A percentile compares a stretch with the other conserved stretches of the same genome.
These are phyloP conservation scores for Drosophila truncata DNA, from an alignment of 1,140 invertebrate genomes.

Conservation along the genomic window DNA sequence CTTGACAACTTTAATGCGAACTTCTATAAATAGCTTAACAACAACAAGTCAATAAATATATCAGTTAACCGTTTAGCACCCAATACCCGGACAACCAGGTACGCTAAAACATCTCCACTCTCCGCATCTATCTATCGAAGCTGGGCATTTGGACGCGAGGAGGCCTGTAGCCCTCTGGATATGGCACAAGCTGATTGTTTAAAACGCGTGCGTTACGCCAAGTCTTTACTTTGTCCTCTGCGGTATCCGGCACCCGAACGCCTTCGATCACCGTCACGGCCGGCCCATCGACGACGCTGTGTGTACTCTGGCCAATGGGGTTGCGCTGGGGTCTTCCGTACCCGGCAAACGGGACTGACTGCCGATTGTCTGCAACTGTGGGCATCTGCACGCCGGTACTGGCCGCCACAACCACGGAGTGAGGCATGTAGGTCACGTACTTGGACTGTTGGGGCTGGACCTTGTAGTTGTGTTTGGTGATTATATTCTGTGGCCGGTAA, in stretches of 20 bases:
- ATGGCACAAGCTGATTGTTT: constrained; percentile 91
- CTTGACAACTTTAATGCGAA: constrained; percentile 64
- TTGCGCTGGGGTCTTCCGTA: constrained; percentile 55
- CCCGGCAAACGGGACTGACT: constrained; percentile 9
- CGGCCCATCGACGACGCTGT: constrained; percentile 74
- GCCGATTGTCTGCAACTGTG: constrained; percentile 33
- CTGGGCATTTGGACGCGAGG: constrained; percentile 86
- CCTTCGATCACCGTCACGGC: constrained; percentile 90
- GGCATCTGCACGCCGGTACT: constrained; percentile 63
- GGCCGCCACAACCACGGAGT: constrained; percentile 70
- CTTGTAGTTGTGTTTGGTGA: constrained; percentile 75
- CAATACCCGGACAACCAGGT: constrained; percentile 14
- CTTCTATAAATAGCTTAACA: constrained; percentile 76
- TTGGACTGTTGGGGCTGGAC: constrained; percentile 60
- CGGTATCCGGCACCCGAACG: constrained; percentile 92
- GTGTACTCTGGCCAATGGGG: constrained; percentile 71
- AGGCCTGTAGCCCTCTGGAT: constrained; percentile 89
- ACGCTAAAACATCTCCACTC: not conserved
- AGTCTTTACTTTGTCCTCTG: constrained; percentile 90
- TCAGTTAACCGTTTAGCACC: constrained; percentile 34
- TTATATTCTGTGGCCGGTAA: constrained; percentile 61
- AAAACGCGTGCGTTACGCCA: constrained; percentile 95
- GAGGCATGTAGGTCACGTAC: constrained; percentile 68
- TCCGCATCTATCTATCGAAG: constrained; percentile 71
- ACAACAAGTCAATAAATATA: constrained; percentile 77